Evolutionary conservation across 2,888 invertebrate species (phyloP), one percentile per base, ranked within the genome.

Genomic region (Cataglyphis livida): DNA sequence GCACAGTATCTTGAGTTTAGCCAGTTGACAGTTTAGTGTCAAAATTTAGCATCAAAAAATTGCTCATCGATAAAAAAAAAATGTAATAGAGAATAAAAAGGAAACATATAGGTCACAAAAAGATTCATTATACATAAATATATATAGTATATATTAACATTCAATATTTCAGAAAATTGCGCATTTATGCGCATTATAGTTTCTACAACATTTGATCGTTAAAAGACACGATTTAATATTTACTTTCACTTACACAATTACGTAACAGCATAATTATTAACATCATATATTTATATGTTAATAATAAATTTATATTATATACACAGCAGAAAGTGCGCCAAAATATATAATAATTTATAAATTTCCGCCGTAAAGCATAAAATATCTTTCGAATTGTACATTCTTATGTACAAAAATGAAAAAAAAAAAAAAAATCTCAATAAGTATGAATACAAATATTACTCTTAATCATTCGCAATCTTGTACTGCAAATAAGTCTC

Each of bases 221-320:
- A 54, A 54, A 68, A 68, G 35, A 68, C 54, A 66, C 38, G n/a
- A 54, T 68, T 38, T 76, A 38, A 38, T 38, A n/a, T 44, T n/a
- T 38, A 54, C 3, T 68, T 54, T 76, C 54, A 38, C 15, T 68
- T 76, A 66, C 28, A 75, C 15, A 75, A 75, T 75, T 64, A 64
- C 35, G 12, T 70, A 70, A 78, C 41, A 70, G 54, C 44, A 38
- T 76, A 18, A 21, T 35, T 35, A 70, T 68, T 32, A 78, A 70
- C 57, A 3, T 66, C 32, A n/a, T 38, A 41, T 25, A 38, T 66
- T 48, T 44, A 7, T 64, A 44, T 6, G 10, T 59, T 70, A 70
- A 70, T 68, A 21, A 70, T 32, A 41, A 54, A 70, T 28, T 78
- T 21, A 12, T 15, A 70, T 78, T 44, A 57, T 51, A 51, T 51